Evolutionary conservation across 2,888 invertebrate species (phyloP).

Genomic region (Spicauda simplicius): DNA sequence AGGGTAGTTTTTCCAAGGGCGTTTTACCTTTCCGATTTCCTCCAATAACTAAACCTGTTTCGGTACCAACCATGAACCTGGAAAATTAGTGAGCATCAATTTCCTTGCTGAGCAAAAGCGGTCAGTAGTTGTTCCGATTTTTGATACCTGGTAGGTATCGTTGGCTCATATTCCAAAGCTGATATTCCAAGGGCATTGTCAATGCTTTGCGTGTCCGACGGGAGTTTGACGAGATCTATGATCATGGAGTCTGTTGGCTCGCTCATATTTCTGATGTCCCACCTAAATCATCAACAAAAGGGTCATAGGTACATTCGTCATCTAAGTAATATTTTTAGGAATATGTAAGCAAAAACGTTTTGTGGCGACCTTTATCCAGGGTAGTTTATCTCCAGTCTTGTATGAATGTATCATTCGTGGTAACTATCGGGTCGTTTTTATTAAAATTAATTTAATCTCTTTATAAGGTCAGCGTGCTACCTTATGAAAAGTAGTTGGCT

Average conservation of each 20-base stretch:
- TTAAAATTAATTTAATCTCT: too few species aligned
- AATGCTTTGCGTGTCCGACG: constrained; percentile 83
- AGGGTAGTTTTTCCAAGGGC: constrained; percentile 87
- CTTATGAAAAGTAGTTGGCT: too few species aligned
- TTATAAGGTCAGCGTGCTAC: too few species aligned
- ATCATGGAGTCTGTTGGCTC: constrained; percentile 88
- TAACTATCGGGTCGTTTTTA: too few species aligned
- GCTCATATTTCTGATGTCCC: constrained; percentile 89
- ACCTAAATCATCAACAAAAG: constrained; percentile 86
- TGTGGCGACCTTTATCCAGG: too few species aligned
- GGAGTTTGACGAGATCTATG: constrained; percentile 87
- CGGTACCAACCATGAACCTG: constrained; percentile 90
- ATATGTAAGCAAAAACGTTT: too few species aligned
- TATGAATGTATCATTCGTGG: too few species aligned
- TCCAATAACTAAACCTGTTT: constrained; percentile 88
- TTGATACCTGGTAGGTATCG: constrained; percentile 88
- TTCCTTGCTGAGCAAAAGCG: too few species aligned
- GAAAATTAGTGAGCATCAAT: constrained; percentile 34
- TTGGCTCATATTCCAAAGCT: constrained; percentile 90
- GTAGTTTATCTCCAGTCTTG: too few species aligned
- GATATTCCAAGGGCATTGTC: constrained; percentile 87
- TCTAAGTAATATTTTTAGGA: too few species aligned
- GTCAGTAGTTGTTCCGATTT: neutral
- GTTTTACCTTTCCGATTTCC: constrained; percentile 91
- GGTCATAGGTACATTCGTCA: too few species aligned